Conservation (phyloP, 1,140 invertebrate genomes). For the Rhyzopertha dominica region DNA sequence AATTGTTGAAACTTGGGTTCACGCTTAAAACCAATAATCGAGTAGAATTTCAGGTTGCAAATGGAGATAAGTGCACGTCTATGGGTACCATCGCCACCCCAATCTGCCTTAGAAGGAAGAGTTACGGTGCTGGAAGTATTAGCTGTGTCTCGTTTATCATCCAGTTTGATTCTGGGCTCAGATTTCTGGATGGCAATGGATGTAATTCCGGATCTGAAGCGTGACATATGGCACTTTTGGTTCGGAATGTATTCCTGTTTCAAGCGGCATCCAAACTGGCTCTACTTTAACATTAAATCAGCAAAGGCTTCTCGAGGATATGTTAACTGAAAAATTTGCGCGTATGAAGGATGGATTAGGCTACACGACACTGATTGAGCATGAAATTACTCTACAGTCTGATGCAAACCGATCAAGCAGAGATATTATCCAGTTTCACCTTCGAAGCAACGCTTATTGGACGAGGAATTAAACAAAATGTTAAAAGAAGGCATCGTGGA, state of each 20-base stretch:
- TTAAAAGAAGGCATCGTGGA: too few species aligned
- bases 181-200: conserved; percentile 23
- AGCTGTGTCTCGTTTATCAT: conserved; percentile 6
- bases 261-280: too few species aligned
- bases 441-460: too few species aligned
- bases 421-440: conserved; percentile 29
- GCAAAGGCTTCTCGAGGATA: too few species aligned
- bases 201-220: conserved; percentile 13
- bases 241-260: too few species aligned
- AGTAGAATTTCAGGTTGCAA: too few species aligned
- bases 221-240: conserved; percentile 8
- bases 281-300: too few species aligned
- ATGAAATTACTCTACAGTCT: conserved; percentile 28
- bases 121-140: conserved; percentile 10
- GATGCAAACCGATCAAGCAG: conserved; percentile 32
- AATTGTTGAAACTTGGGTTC: too few species aligned
- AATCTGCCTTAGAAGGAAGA: conserved; percentile 3
- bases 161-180: conserved; percentile 13
- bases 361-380: conserved; percentile 22
- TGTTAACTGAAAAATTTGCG: conserved; percentile 2
- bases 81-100: too few species aligned
- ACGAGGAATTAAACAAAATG: too few species aligned
- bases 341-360: conserved; percentile 9
- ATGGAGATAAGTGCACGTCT: too few species aligned
- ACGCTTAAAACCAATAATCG: too few species aligned